phyloP scores from a whole-genome alignment of 2,797 vertebrate species.

The Thaleichthys pacificus region DNA sequence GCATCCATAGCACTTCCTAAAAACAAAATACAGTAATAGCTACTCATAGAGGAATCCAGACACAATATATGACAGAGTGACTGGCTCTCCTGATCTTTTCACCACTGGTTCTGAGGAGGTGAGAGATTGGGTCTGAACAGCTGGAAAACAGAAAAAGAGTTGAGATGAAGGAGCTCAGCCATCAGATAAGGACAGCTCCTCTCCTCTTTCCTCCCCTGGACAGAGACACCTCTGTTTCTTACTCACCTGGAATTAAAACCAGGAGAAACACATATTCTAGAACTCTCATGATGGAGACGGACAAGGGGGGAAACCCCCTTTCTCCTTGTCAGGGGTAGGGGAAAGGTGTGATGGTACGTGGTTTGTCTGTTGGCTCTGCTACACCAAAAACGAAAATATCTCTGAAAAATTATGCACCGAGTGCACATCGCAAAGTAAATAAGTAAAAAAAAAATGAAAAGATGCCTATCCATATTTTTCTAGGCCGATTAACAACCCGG shows the following conservation, averaged over 20 bases:
- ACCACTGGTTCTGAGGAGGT: conserved; percentile 16
- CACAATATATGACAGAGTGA: conserved; percentile 43
- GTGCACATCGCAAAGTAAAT: too few species aligned
- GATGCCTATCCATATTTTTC: too few species aligned
- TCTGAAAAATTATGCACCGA: too few species aligned
- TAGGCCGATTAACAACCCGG: too few species aligned
- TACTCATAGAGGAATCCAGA: conserved; percentile 22
- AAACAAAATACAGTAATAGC: fast-evolving
- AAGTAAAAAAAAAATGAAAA: too few species aligned
- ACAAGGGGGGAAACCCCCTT: too few species aligned
- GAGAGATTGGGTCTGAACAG: not conserved
- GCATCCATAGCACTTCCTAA: not conserved
- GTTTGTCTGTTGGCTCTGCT: too few species aligned
- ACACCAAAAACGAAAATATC: too few species aligned
- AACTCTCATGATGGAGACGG: not conserved
- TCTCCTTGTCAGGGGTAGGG: too few species aligned
- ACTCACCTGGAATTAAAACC: conserved; percentile 5
- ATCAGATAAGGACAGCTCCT: not conserved
- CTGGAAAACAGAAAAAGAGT: not conserved
- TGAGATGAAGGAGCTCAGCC: not conserved
- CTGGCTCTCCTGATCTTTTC: conserved; percentile 28
- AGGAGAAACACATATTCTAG: conserved; percentile 8
- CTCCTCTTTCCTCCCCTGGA: not conserved
- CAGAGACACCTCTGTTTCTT: not conserved
- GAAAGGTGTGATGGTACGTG: too few species aligned